Conservation (phyloP, 2,888 invertebrate species). For the Resseliella maxima region DNA sequence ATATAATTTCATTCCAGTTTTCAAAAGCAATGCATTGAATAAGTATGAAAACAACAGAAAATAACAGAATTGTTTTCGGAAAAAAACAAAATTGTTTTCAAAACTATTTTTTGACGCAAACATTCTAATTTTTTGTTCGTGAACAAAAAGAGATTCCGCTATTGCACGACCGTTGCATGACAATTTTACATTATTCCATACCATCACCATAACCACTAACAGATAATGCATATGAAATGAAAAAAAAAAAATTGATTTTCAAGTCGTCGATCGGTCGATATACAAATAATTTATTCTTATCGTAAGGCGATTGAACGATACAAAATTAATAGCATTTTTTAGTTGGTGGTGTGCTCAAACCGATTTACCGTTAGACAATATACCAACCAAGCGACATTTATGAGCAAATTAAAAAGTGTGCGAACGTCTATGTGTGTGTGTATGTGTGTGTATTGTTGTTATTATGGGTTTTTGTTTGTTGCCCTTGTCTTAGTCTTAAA, state of each 20-base stretch:
- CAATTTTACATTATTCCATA: too few species aligned
- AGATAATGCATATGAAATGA: too few species aligned
- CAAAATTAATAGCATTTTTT: not conserved
- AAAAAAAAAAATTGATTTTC: too few species aligned
- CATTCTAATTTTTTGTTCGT: too few species aligned
- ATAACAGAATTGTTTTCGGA: not conserved
- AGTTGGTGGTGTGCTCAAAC: not conserved
- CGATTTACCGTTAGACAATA: not conserved
- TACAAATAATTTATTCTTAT: constrained; percentile 4
- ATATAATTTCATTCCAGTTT: too few species aligned
- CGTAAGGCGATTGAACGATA: constrained; percentile 11
- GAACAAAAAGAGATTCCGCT: too few species aligned
- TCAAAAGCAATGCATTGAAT: too few species aligned
- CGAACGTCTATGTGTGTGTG: not conserved
- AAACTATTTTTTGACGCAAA: too few species aligned
- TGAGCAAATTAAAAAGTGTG: not conserved
- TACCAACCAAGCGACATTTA: not conserved
- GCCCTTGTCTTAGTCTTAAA: not conserved
- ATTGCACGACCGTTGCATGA: too few species aligned
- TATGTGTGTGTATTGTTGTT: not conserved
- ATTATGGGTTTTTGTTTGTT: not conserved
- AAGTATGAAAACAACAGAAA: too few species aligned
- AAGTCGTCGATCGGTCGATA: not conserved
- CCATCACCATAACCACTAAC: too few species aligned
- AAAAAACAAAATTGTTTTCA: too few species aligned